phyloP scores from a whole-genome alignment of 37 sponge, comb jelly and placozoan genomes.

The Halichondria panicea region DNA sequence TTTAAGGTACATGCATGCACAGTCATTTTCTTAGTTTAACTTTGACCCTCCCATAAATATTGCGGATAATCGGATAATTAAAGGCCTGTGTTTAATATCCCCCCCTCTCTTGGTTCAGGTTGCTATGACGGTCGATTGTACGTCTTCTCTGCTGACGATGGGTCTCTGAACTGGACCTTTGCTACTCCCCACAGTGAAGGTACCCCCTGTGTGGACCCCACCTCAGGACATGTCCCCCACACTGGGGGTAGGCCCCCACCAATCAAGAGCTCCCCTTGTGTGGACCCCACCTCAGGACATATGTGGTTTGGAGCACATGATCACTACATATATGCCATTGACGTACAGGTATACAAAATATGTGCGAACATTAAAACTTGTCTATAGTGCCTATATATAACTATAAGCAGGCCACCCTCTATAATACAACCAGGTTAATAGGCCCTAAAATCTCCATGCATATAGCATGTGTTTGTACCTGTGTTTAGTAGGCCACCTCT shows the following conservation, averaged over 20 bases:
- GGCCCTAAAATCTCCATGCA: no score
- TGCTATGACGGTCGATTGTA: slow-evolving; percentile 87
- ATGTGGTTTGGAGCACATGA: slow-evolving; percentile 93
- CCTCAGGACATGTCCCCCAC: slow-evolving; percentile 73
- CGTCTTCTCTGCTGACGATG: slow-evolving; percentile 27
- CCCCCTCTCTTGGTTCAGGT: slow-evolving; percentile 30
- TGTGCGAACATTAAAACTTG: no score
- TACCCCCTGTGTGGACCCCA: slow-evolving; percentile 54
- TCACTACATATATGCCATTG: slow-evolving; percentile 69
- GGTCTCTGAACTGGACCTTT: slow-evolving; percentile 62
- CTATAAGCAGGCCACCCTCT: not conserved
- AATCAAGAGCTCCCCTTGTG: slow-evolving; percentile 83
- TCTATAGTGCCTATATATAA: not conserved
- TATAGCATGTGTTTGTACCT: no score
- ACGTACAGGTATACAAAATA: slow-evolving; percentile 71
- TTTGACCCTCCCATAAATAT: no score
- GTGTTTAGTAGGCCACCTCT: no score
- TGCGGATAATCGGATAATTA: not conserved
- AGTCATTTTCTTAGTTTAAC: no score
- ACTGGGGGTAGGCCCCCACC: slow-evolving; percentile 48
- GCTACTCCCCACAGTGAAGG: not conserved
- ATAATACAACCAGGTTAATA: not conserved
- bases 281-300: slow-evolving; percentile 67
- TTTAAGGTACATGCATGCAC: no score
- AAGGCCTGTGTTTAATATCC: not conserved